A percentile compares a stretch with the other conserved stretches of the same genome.
phyloP scores from a whole-genome alignment of 2,113 vertebrate species.

The Myrmecophaga tridactyla region DNA sequence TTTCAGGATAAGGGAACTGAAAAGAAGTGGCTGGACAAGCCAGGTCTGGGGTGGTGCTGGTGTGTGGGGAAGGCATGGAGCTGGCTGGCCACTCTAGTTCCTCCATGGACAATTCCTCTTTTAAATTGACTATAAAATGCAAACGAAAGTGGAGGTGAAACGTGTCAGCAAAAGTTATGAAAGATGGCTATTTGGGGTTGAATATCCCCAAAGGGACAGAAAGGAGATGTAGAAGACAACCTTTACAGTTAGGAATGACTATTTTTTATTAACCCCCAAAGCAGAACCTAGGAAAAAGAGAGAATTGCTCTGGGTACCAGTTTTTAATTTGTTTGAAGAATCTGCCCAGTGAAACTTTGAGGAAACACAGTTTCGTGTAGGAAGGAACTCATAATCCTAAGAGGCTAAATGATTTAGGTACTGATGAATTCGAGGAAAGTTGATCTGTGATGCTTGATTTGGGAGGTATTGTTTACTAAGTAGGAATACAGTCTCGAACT shows the following conservation, averaged over 20 bases:
- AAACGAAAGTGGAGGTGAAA: neutral
- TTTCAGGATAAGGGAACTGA: neutral
- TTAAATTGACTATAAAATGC: neutral
- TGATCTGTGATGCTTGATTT: neutral
- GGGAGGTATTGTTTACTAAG: neutral
- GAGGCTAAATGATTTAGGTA: neutral
- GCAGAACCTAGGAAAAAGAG: neutral
- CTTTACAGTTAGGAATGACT: neutral
- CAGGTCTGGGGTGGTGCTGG: neutral
- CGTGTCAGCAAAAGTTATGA: neutral
- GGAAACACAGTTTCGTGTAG: neutral
- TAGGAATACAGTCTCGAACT: neutral
- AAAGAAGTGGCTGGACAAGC: neutral
- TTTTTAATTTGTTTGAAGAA: neutral
- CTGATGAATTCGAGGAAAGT: neutral
- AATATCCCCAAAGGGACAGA: neutral
- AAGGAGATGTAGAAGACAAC: neutral
- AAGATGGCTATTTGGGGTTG: neutral
- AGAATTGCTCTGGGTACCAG: neutral
- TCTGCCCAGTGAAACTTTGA: neutral
- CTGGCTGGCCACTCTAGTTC: neutral
- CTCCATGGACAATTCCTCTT: neutral
- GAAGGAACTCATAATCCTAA: neutral
- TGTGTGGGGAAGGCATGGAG: neutral
- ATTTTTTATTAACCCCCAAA: neutral